A percentile compares a stretch with the other conserved stretches of the same genome.
Evolutionary conservation across 2,888 invertebrate genomes (phyloP).

Genomic region (Synergus japonicus): DNA sequence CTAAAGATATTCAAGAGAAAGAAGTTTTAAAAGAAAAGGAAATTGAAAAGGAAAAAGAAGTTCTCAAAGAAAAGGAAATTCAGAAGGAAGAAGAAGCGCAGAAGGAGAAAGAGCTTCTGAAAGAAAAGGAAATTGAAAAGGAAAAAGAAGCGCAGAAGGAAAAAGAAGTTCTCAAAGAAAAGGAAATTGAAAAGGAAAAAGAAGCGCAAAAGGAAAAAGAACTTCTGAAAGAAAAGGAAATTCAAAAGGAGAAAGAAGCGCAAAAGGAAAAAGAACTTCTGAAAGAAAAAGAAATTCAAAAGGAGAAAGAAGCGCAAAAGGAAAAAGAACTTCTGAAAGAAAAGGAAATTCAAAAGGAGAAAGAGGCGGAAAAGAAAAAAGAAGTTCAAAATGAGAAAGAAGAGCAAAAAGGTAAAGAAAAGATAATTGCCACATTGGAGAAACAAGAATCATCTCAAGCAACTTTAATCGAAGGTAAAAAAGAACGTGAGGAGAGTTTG

Average conservation of each 20-base stretch:
- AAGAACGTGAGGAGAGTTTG: conserved; percentile 10
- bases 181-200: conserved; percentile 41
- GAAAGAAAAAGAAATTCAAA: not conserved
- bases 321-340: not conserved
- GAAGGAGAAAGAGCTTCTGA: not conserved
- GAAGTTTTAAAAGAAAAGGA: not conserved
- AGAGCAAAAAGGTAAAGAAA: not conserved
- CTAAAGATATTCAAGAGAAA: not conserved
- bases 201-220: conserved; percentile 45
- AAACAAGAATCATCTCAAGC: conserved; percentile 5
- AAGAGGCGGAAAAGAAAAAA: not conserved
- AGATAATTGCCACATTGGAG: conserved; percentile 19
- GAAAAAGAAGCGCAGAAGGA: not conserved
- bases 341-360: not conserved
- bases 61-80: no score
- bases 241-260: not conserved
- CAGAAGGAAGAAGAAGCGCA: not conserved
- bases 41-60: not conserved
- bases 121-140: not conserved
- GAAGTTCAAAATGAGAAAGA: not conserved
- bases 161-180: not conserved
- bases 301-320: not conserved
- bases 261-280: not conserved
- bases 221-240: no score
- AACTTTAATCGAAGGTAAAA: conserved; percentile 42